Conservation (phyloP, 2,113 vertebrate genomes). For the Chamaetylas fuelleborni region DNA sequence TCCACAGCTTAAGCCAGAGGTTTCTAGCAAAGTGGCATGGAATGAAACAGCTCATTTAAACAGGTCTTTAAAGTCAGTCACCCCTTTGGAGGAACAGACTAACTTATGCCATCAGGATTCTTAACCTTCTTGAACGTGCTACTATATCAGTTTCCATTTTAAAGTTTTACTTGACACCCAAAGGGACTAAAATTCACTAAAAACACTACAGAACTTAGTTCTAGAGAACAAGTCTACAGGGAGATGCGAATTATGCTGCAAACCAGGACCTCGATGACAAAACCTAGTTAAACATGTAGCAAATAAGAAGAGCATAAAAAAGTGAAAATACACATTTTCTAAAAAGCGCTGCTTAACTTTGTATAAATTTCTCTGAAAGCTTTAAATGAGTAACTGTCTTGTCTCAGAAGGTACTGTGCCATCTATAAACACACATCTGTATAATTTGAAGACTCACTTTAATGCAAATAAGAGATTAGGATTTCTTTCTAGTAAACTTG, state of each 20-base stretch:
- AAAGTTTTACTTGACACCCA: background rate
- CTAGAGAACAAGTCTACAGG: background rate
- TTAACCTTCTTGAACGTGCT: background rate
- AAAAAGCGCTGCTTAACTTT: constrained; percentile 42
- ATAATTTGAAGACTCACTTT: constrained; percentile 84
- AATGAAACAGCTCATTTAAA: background rate
- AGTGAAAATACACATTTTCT: constrained; percentile 42
- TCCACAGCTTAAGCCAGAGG: background rate
- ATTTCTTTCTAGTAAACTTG: constrained; percentile 97
- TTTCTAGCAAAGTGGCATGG: background rate
- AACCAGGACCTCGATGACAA: constrained; percentile 44
- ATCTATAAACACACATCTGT: constrained; percentile 66
- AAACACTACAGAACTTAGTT: background rate
- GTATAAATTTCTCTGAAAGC: constrained; percentile 19
- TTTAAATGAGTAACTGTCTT: constrained; percentile 56
- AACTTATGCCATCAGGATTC: background rate
- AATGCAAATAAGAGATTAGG: constrained; percentile 98
- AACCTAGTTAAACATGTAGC: constrained; percentile 37
- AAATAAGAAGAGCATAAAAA: constrained; percentile 36
- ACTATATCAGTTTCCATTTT: background rate
- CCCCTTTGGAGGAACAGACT: background rate
- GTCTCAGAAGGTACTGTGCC: constrained; percentile 54
- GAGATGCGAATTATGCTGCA: constrained; percentile 26
- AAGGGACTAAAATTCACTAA: background rate
- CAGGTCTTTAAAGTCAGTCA: background rate